Evolutionary conservation across 2,113 vertebrate species (phyloP).

Genomic region (Platycercus adscitus): DNA sequence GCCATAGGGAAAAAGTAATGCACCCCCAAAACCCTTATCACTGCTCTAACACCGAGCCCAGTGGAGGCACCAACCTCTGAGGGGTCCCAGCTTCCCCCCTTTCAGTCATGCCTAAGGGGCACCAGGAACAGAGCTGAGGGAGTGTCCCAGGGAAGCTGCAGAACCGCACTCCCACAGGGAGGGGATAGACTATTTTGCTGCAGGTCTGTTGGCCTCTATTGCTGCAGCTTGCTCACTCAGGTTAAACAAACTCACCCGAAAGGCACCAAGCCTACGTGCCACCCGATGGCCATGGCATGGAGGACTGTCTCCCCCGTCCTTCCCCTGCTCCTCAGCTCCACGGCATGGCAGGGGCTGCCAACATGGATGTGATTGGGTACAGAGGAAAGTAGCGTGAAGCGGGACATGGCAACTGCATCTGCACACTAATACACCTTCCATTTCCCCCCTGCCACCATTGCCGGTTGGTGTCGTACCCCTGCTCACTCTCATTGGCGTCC

Average conservation of each 20-base stretch:
- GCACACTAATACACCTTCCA: fast-evolving
- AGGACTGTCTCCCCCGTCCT: background rate
- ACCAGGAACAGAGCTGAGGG: background rate
- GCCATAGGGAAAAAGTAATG: fast-evolving
- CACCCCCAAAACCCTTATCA: fast-evolving
- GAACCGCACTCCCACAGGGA: background rate
- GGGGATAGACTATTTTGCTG: fast-evolving
- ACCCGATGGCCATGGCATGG: fast-evolving
- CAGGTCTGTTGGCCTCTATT: background rate
- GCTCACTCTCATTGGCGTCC: background rate
- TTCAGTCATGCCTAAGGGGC: background rate
- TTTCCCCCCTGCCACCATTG: fast-evolving
- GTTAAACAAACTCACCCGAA: background rate
- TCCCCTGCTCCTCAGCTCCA: background rate
- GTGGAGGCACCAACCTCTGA: background rate
- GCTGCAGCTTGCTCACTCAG: background rate
- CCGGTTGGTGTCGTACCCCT: fast-evolving
- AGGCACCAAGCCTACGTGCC: background rate
- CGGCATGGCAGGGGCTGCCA: background rate
- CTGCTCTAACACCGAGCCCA: background rate
- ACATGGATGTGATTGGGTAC: fast-evolving
- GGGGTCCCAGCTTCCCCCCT: background rate
- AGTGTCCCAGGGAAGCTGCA: background rate
- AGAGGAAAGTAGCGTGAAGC: fast-evolving
- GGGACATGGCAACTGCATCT: fast-evolving